A percentile compares a stretch with the other conserved stretches of the same genome.
phyloP scores from a whole-genome alignment of 1,140 invertebrate species.

The Diachasmimorpha longicaudata region DNA sequence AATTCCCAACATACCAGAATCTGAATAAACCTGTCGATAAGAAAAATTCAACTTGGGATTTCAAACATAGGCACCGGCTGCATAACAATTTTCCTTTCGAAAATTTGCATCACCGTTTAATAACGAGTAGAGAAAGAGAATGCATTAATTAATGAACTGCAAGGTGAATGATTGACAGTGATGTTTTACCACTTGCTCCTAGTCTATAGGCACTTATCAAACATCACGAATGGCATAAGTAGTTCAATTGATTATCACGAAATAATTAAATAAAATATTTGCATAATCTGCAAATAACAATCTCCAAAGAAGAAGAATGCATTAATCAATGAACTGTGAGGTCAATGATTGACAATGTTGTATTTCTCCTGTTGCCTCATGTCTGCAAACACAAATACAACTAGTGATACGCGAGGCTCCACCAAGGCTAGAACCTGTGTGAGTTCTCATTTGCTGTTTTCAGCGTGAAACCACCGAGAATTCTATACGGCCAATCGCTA shows the following conservation, averaged over 20 bases:
- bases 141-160: neutral
- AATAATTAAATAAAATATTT: neutral
- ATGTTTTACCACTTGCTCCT: too few species aligned
- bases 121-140: neutral
- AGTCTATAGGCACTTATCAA: too few species aligned
- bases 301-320: neutral
- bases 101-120: neutral
- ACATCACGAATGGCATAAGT: too few species aligned
- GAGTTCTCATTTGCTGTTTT: neutral
- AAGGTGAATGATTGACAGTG: neutral
- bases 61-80: neutral
- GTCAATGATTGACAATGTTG: neutral
- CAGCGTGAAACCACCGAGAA: neutral
- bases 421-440: neutral
- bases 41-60: neutral
- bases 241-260: too few species aligned
- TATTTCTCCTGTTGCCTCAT: neutral
- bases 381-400: neutral
- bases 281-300: neutral
- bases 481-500: neutral
- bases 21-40: too few species aligned
- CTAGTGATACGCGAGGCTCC: neutral
- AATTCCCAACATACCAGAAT: too few species aligned
- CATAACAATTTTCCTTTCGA: neutral
- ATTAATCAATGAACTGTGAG: neutral